phyloP scores from a whole-genome alignment of 1,140 invertebrate genomes.

The Batillaria attramentaria region DNA sequence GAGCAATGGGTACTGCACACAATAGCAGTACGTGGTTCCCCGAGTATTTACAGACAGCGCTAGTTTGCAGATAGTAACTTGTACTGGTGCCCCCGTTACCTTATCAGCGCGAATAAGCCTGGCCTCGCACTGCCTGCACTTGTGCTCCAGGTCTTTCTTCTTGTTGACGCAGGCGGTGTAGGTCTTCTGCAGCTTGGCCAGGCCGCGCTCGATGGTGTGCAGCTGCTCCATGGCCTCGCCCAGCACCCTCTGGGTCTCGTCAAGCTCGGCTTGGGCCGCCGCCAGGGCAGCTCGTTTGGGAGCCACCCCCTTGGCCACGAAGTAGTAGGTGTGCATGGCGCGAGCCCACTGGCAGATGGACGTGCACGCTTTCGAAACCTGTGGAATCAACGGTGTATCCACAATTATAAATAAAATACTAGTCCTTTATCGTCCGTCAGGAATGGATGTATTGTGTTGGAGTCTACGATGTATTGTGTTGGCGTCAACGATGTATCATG shows the following conservation, averaged over 20 bases:
- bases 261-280: constrained; percentile 67
- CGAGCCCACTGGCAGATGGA: constrained; percentile 92
- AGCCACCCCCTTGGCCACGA: constrained; percentile 71
- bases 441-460: too few relatives aligned
- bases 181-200: constrained; percentile 69
- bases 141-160: constrained; percentile 71
- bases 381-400: background rate
- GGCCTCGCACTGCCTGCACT: constrained; percentile 70
- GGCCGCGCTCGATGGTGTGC: constrained; percentile 71
- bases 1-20: too few relatives aligned
- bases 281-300: constrained; percentile 70
- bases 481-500: too few relatives aligned
- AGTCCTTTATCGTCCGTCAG: too few relatives aligned
- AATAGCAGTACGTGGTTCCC: too few relatives aligned
- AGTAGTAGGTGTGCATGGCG: constrained; percentile 87
- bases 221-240: constrained; percentile 66
- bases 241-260: constrained; percentile 67
- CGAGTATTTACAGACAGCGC: too few relatives aligned
- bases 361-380: constrained; percentile 88
- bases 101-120: constrained; percentile 71
- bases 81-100: constrained; percentile 52
- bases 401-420: too few relatives aligned
- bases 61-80: too few relatives aligned
- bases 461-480: too few relatives aligned
- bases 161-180: constrained; percentile 71